Percentiles rank a stretch among this genome's conserved stretches.
phyloP scores from a whole-genome alignment of 1,140 invertebrate genomes.

The Dinoponera quadriceps region DNA sequence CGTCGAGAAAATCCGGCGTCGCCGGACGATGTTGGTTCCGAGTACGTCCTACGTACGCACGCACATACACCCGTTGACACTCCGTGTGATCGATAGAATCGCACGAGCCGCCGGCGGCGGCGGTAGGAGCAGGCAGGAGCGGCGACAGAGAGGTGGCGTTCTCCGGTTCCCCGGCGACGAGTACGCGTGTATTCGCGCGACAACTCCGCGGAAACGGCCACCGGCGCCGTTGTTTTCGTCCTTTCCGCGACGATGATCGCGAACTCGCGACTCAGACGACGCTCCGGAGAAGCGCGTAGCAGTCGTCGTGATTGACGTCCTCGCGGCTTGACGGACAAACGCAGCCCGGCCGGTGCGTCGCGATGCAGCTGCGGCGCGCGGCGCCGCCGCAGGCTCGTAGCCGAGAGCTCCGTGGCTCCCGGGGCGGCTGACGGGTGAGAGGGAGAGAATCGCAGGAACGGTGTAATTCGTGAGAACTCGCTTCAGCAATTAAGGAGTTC shows the following conservation, averaged over 20 bases:
- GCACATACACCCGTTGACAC: slow-evolving; percentile 35
- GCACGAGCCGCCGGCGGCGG: not conserved
- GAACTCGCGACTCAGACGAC: not conserved
- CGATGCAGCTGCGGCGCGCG: not conserved
- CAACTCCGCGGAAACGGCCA: no score
- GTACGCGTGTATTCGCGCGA: no score
- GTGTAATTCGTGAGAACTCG: no score
- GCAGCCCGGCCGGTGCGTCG: not conserved
- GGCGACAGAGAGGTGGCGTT: not conserved
- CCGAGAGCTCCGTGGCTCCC: no score
- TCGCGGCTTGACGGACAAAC: slow-evolving; percentile 1
- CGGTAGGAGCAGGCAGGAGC: not conserved
- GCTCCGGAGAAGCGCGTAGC: not conserved
- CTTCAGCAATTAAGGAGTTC: no score
- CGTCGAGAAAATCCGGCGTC: not conserved
- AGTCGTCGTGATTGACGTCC: no score
- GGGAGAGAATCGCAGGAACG: no score
- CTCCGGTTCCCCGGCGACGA: no score
- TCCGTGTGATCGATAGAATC: slow-evolving; percentile 54
- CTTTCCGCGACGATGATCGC: not conserved
- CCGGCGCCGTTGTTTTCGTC: not conserved
- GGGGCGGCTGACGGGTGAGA: no score
- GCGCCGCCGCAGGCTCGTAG: slow-evolving; percentile 26
- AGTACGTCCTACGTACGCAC: not conserved
- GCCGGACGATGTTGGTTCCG: not conserved